A percentile compares a stretch with the other conserved stretches of the same genome.
phyloP scores from a whole-genome alignment of 2,797 vertebrate species.

The Geotrypetes seraphini region DNA sequence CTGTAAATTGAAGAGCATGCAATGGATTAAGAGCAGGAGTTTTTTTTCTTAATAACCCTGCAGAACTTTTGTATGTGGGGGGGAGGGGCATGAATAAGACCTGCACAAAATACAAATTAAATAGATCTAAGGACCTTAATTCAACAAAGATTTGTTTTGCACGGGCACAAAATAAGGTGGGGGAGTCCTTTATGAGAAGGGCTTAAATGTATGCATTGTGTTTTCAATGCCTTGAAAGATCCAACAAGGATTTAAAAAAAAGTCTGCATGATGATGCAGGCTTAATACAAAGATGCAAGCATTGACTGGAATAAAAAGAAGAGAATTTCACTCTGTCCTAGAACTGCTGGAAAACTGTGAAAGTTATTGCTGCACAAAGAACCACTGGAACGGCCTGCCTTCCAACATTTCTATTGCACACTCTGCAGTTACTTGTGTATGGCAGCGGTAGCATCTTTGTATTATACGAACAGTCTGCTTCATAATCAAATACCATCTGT shows the following conservation, averaged over 20 bases:
- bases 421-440: slow-evolving; percentile 90
- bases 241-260: no score
- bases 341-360: slow-evolving; percentile 55
- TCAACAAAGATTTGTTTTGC: no score
- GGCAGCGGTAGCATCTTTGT: slow-evolving; percentile 98
- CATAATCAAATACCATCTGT: slow-evolving; percentile 99
- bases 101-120: slow-evolving; percentile 10
- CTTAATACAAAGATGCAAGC: slow-evolving; percentile 2
- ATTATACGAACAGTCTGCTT: slow-evolving; percentile 99
- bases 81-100: slow-evolving; percentile 4
- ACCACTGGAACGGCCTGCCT: slow-evolving; percentile 64
- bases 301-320: slow-evolving; percentile 33
- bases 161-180: no score
- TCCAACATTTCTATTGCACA: slow-evolving; percentile 66
- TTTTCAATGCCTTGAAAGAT: no score
- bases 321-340: slow-evolving; percentile 49
- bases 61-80: no score
- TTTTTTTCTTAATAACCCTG: no score
- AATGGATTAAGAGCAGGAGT: no score
- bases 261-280: no score
- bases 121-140: slow-evolving; percentile 6
- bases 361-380: slow-evolving; percentile 66
- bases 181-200: no score
- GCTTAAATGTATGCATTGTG: no score
- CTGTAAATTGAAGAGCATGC: slow-evolving; percentile 10